Evolutionary conservation across 2,888 invertebrate genomes (phyloP).

Genomic region (Aleiodes alternator): DNA sequence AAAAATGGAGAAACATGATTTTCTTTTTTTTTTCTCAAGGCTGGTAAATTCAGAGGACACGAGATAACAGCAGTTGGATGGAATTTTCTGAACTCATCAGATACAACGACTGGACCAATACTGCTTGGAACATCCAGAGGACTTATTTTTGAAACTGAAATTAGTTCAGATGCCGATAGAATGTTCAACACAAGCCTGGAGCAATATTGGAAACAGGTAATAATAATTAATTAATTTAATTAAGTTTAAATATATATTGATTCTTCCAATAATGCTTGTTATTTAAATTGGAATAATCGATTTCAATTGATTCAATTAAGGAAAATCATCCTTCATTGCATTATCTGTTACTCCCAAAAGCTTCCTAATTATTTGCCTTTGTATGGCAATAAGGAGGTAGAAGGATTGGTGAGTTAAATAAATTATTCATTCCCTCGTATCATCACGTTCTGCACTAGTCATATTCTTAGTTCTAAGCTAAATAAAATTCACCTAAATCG

Average conservation of each 20-base stretch:
- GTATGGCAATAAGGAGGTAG: constrained; percentile 84
- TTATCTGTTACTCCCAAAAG: constrained; percentile 71
- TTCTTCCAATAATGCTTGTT: constrained; percentile 52
- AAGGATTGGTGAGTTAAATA: constrained; percentile 82
- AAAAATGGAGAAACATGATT: neutral
- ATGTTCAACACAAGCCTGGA: constrained; percentile 86
- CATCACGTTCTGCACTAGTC: neutral
- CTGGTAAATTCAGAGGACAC: constrained; percentile 82
- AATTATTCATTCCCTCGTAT: constrained; percentile 33
- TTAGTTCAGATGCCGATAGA: constrained; percentile 88
- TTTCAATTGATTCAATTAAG: neutral
- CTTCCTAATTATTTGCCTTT: constrained; percentile 86
- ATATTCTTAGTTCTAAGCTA: neutral
- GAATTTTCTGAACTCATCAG: constrained; percentile 85
- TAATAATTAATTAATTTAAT: constrained; percentile 41
- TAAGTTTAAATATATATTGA: neutral
- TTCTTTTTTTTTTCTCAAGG: constrained; percentile 68
- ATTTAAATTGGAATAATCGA: constrained; percentile 43
- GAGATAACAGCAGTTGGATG: constrained; percentile 95
- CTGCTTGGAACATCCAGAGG: constrained; percentile 94
- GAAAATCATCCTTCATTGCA: constrained; percentile 47
- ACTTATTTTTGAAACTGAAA: constrained; percentile 92
- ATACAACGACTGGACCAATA: constrained; percentile 87
- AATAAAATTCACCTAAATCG: constrained; percentile 33
- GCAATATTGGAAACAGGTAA: constrained; percentile 91